Conservation (phyloP, 2,888 invertebrate species). For the Drosophila borborema region DNA sequence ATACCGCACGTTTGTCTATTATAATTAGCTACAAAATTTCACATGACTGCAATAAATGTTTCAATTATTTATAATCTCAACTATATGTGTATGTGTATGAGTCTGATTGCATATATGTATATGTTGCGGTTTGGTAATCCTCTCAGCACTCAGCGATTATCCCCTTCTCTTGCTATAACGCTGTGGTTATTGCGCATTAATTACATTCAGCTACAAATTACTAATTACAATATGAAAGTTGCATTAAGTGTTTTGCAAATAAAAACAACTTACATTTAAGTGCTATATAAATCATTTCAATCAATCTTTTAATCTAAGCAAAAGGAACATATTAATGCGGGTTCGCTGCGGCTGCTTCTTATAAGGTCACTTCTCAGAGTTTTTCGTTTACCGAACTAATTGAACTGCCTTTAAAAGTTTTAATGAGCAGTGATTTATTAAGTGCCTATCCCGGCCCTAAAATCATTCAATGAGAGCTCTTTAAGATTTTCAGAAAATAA, state of each 20-base stretch:
- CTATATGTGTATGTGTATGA: background rate
- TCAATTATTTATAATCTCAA: conserved; percentile 73
- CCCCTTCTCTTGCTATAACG: background rate
- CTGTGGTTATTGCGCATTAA: conserved; percentile 67
- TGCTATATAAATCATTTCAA: conserved; percentile 49
- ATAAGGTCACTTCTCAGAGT: conserved; percentile 17
- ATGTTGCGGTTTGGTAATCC: conserved; percentile 41
- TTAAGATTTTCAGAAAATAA: conserved; percentile 12
- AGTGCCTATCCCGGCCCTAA: conserved; percentile 32
- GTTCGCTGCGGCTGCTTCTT: conserved; percentile 4
- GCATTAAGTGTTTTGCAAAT: conserved; percentile 42
- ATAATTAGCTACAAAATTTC: conserved; percentile 78
- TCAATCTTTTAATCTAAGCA: conserved; percentile 39
- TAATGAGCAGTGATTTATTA: conserved; percentile 71
- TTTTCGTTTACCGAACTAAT: conserved; percentile 41
- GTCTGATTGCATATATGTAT: background rate
- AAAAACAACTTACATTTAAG: conserved; percentile 13
- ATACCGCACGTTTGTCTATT: conserved; percentile 56
- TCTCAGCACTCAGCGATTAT: conserved; percentile 25
- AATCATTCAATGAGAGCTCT: conserved; percentile 7
- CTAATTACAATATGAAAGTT: conserved; percentile 61
- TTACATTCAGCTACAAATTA: conserved; percentile 72
- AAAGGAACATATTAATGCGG: conserved; percentile 2
- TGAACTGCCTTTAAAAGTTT: conserved; percentile 67
- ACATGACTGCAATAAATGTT: conserved; percentile 78